phyloP scores from a whole-genome alignment of 2,888 invertebrate genomes.

The Pyrrhosoma nymphula region DNA sequence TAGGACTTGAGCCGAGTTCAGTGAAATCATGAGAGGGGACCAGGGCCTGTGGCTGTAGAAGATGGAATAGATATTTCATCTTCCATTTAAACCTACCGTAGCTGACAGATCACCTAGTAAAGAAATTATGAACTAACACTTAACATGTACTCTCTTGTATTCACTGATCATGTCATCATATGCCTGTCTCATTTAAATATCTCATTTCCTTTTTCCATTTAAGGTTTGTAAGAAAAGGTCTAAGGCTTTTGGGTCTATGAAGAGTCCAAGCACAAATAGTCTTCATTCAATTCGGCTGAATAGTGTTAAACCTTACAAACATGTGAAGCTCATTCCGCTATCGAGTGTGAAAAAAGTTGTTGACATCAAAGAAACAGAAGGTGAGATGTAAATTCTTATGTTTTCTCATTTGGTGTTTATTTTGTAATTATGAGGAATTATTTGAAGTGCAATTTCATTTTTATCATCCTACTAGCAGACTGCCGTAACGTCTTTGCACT shows the following conservation, averaged over 20 bases:
- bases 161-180: no score
- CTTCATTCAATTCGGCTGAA: slow-evolving; percentile 76
- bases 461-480: slow-evolving; percentile 79
- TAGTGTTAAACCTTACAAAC: slow-evolving; percentile 91
- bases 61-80: no score
- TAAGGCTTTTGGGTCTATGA: slow-evolving; percentile 85
- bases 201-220: slow-evolving; percentile 69
- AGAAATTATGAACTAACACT: no score
- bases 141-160: no score
- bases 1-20: no score
- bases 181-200: no score
- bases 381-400: slow-evolving; percentile 76
- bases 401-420: not conserved
- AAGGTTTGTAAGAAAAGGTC: slow-evolving; percentile 85
- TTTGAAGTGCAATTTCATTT: slow-evolving; percentile 37
- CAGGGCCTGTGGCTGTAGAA: no score
- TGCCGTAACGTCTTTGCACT: slow-evolving; percentile 95
- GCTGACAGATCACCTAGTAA: no score
- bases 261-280: slow-evolving; percentile 83
- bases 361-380: slow-evolving; percentile 92
- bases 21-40: no score
- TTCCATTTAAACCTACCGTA: no score
- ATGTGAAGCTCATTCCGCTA: slow-evolving; percentile 92
- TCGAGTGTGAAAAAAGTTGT: slow-evolving; percentile 94
- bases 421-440: slow-evolving; percentile 11